These are phyloP conservation scores for Malacoraja senta DNA, from an alignment of 2,797 vertebrate species.

Conservation along the genomic window DNA sequence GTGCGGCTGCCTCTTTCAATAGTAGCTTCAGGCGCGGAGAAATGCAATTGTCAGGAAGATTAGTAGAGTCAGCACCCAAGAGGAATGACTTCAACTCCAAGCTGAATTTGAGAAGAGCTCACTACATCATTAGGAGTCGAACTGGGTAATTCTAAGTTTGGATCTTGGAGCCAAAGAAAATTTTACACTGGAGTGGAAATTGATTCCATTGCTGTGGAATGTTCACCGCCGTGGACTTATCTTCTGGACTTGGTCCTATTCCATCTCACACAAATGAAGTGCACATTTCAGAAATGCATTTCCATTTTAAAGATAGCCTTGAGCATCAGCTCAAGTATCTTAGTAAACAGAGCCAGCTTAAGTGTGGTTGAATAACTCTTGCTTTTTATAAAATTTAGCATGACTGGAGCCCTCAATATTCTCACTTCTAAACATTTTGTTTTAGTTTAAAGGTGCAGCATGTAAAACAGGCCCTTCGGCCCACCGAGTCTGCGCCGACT, in stretches of 20 bases:
- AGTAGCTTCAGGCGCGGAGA: not conserved
- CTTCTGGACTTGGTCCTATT: constrained; percentile 11
- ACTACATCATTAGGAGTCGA: not conserved
- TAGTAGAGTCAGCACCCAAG: constrained; percentile 21
- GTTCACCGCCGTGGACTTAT: not conserved
- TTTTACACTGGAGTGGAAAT: not conserved
- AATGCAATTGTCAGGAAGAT: not conserved
- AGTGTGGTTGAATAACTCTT: not conserved
- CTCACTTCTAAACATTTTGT: not conserved
- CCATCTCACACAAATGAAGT: not conserved
- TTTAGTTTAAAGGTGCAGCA: too few species aligned
- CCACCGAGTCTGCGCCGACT: too few species aligned
- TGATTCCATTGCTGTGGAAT: not conserved
- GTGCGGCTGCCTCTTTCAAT: not conserved
- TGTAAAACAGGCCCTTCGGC: too few species aligned
- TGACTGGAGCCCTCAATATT: not conserved
- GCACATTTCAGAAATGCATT: not conserved
- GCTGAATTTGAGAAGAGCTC: constrained; percentile 7
- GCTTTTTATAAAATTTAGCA: not conserved
- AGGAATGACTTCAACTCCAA: constrained; percentile 4
- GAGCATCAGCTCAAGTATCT: not conserved
- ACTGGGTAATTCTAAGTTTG: not conserved
- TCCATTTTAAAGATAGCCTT: constrained; percentile 23
- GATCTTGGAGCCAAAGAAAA: constrained; percentile 1
- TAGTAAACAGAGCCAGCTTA: not conserved